Percentiles rank a stretch among this genome's conserved stretches.
These are phyloP conservation scores for Corythaeola cristata DNA, from an alignment of 2,113 vertebrate genomes.

Conservation along the genomic window DNA sequence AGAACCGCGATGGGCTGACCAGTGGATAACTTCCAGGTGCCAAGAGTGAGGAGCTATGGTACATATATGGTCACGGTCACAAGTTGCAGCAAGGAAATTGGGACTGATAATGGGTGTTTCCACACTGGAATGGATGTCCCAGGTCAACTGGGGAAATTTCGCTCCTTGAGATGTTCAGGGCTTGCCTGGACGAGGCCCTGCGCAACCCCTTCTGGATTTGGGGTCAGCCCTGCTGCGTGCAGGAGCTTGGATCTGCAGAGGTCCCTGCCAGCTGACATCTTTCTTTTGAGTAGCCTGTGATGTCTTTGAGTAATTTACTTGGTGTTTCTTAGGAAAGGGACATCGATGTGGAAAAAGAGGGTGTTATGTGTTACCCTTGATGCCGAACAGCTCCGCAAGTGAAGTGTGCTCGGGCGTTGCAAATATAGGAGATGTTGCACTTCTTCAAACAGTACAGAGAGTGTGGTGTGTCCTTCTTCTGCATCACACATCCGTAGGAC, in stretches of 20 bases:
- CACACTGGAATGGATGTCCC: neutral
- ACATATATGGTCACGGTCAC: fast-evolving
- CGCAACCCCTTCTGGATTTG: neutral
- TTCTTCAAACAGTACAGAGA: neutral
- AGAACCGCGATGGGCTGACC: neutral
- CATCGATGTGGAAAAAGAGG: fast-evolving
- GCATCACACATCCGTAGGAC: fast-evolving
- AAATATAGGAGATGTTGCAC: neutral
- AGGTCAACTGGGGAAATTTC: neutral
- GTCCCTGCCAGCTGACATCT: neutral
- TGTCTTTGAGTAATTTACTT: neutral
- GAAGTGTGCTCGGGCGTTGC: neutral
- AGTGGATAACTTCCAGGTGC: neutral
- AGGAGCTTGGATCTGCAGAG: neutral
- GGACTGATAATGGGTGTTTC: neutral
- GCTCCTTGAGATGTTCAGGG: neutral
- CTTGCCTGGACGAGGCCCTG: neutral
- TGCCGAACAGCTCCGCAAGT: neutral
- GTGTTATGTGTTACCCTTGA: too few relatives aligned
- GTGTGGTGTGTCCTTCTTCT: neutral
- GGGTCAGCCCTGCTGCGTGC: neutral
- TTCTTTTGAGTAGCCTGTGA: neutral
- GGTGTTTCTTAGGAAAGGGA: neutral
- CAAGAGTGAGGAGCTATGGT: neutral
- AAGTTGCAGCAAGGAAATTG: neutral